Base-by-base conservation (phyloP, 1,140 invertebrate genomes). In the Trichonephila clavata region DNA sequence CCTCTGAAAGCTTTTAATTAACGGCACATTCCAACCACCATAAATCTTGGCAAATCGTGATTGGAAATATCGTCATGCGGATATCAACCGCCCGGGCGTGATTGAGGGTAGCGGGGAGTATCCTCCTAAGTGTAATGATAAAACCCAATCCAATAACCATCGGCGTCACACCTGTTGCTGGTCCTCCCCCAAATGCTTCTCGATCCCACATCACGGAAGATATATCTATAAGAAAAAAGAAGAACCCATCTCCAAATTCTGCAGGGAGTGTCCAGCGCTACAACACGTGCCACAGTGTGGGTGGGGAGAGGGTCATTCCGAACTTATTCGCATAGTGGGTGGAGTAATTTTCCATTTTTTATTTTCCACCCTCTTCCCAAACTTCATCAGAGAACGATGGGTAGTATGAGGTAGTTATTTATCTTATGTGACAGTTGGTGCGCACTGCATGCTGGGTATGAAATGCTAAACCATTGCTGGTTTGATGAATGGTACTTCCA, bases 71-170 rank as follows among this genome's bases (percentile, higher is more conserved):
- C 59, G 60, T 63, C 59, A 61, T 63, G 27, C 59, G 59, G 86
- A 87, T 87, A 87, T 63, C 86, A 61, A 63, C 68, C 50, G 14
- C 18, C 71, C 21, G 57, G 57, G 57, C 84, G 27, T 86, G 84
- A 86, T 86, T 32, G 71, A 77, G 71, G 71, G 71, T 77, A 77
- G 71, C 71, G 71, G 71, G 71, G 71, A 77, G 71, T 77, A 77
- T 32, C 59, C 84, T 86, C 57, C 59, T 21, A 84, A 84, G 71
- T 60, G 57, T 90, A 90, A 90, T 80, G 71, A 90, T 80, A 50
- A 90, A 63, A 32, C 86, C 86, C 86, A 87, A 87, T 90, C 89
- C 71, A 90, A 90, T 90, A 90, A 90, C 89, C 43, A 90, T 77
- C 71, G n/a, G 71, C 83, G 68, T 88, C 68, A 77, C 89, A 90